phyloP scores from a whole-genome alignment of 2,113 vertebrate species.

The Ia io region DNA sequence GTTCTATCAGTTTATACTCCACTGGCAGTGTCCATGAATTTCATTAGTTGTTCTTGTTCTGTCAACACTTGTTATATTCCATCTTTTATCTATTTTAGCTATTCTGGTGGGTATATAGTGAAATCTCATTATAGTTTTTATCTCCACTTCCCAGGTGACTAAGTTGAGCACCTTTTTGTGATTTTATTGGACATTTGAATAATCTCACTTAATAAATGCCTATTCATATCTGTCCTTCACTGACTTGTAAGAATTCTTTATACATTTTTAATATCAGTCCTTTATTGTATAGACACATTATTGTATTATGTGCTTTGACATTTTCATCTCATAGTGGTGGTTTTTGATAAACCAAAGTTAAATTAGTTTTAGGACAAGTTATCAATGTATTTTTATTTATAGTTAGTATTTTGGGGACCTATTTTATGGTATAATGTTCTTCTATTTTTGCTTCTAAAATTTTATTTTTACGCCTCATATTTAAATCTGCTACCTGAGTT shows the following conservation, averaged over 20 bases:
- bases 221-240: background rate
- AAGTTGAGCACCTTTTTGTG: background rate
- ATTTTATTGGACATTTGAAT: background rate
- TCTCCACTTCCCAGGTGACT: background rate
- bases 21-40: background rate
- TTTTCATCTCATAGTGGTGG: background rate
- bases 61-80: background rate
- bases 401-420: background rate
- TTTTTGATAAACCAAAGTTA: background rate
- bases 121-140: background rate
- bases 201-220: background rate
- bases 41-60: background rate
- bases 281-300: background rate
- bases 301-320: background rate
- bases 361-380: background rate
- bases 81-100: background rate
- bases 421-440: background rate
- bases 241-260: background rate
- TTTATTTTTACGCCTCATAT: background rate
- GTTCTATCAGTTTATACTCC: background rate
- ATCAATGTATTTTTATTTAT: background rate
- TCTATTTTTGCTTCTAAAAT: background rate
- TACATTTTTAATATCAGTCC: background rate
- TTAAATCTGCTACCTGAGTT: background rate
- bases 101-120: background rate